Evolutionary conservation across 2,113 vertebrate species (phyloP).

Genomic region (Noctilio leporinus): DNA sequence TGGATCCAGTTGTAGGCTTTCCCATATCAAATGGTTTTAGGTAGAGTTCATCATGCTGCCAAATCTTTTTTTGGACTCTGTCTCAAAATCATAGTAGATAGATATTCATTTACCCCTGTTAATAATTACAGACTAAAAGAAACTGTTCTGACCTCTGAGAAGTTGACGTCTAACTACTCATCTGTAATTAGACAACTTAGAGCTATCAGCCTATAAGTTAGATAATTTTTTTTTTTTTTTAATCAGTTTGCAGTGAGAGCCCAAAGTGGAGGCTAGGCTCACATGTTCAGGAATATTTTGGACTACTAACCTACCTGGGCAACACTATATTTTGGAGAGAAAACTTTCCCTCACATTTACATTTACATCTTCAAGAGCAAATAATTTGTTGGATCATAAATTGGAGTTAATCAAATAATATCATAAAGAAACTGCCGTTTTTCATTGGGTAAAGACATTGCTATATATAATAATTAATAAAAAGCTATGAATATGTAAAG

Average conservation of each 20-base stretch:
- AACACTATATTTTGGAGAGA: not conserved
- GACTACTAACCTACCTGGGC: not conserved
- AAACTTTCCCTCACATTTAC: not conserved
- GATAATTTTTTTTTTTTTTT: not conserved
- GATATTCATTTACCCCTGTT: not conserved
- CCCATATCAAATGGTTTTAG: not conserved
- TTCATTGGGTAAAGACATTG: not conserved
- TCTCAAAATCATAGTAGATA: not conserved
- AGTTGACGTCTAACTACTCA: not conserved
- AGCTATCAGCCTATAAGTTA: not conserved
- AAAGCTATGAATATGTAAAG: constrained; percentile 27
- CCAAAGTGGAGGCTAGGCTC: not conserved
- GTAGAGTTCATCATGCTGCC: not conserved
- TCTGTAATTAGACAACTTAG: not conserved
- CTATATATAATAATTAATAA: not conserved
- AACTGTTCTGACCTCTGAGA: not conserved
- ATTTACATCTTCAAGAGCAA: constrained; percentile 20
- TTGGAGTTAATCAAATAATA: not conserved
- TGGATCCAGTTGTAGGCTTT: not conserved
- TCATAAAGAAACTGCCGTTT: not conserved
- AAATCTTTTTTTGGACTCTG: not conserved
- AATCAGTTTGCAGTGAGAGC: not conserved
- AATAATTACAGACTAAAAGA: not conserved
- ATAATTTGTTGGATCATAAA: not conserved
- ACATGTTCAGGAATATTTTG: not conserved